Base-by-base conservation (phyloP, 2,113 vertebrate genomes). In the Struthio camelus region DNA sequence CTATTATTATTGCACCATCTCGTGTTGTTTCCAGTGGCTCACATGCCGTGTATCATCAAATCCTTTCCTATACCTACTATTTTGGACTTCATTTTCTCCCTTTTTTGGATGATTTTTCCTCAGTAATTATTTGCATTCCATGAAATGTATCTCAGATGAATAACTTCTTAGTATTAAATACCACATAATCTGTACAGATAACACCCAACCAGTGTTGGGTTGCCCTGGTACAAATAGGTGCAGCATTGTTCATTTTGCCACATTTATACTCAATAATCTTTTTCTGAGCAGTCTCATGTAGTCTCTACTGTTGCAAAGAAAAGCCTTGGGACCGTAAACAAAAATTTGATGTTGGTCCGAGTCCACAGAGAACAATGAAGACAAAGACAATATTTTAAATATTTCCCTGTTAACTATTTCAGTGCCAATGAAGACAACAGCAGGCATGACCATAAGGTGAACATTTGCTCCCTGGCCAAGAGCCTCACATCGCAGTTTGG, bases 31-130 rank as follows among this genome's bases (percentile, higher is more conserved):
- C 92, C 84, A 93, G 85, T 56, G 15, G 34, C 64, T 92, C 87
- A 93, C 93, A 94, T 96, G 96, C 87, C 90, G 5, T 64, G 30
- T 59, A 77, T 89, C 73, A 92, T 95, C 92, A 95, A 75, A 88
- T 72, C 62, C 78, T 78, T 69, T 92, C 64, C 32, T 96, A n/a
- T 91, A 53, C 76, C 32, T 88, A 40, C 80, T 95, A 71, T 92
- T 93, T 90, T 93, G 54, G 66, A 81, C 12, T 89, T 87, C 5
- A 32, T 76, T 84, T 89, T 86, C 56, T 73, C 64, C 2, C 40
- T 80, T 91, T 56, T 93, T 70, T 77, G 28, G 40, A 73, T 87
- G 94, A 93, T 89, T 97, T 89, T 81, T 86, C 28, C 71, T 54
- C 25, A 89, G 66, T 70, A n/a, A 16, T 76, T 80, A 64, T 56